Evolutionary conservation across 2,797 vertebrate genomes (phyloP).

Genomic region (Mormyrus proboscirostris): DNA sequence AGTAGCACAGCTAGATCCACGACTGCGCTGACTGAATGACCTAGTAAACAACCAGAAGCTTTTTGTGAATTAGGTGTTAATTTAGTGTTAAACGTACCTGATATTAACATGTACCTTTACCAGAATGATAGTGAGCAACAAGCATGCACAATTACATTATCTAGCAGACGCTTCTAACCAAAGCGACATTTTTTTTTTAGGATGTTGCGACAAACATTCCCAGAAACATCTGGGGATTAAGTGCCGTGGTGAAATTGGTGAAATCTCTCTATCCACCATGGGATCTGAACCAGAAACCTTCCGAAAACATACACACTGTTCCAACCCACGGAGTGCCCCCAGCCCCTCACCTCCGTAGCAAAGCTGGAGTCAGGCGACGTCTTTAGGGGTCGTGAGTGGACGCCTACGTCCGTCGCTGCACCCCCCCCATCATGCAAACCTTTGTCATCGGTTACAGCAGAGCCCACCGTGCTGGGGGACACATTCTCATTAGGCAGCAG

Average conservation of each 20-base stretch:
- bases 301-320: neutral
- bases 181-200: neutral
- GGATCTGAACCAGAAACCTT: neutral
- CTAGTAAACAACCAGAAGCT: neutral
- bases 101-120: neutral
- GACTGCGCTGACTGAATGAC: neutral
- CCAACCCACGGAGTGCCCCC: neutral
- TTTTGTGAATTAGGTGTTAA: neutral
- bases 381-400: conserved; percentile 49
- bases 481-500: conserved; percentile 70
- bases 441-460: conserved; percentile 36
- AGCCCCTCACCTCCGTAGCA: conserved; percentile 69
- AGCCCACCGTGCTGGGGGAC: conserved; percentile 44
- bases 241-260: neutral
- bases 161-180: neutral
- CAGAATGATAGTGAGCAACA: neutral
- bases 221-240: neutral
- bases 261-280: neutral
- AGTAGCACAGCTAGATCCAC: neutral
- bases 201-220: neutral
- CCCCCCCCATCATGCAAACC: conserved; percentile 34
- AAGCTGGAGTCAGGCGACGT: conserved; percentile 69
- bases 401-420: neutral
- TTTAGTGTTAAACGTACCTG: neutral
- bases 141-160: neutral